Evolutionary conservation across 2,113 vertebrate species (phyloP).

Genomic region (Entelurus aequoreus): DNA sequence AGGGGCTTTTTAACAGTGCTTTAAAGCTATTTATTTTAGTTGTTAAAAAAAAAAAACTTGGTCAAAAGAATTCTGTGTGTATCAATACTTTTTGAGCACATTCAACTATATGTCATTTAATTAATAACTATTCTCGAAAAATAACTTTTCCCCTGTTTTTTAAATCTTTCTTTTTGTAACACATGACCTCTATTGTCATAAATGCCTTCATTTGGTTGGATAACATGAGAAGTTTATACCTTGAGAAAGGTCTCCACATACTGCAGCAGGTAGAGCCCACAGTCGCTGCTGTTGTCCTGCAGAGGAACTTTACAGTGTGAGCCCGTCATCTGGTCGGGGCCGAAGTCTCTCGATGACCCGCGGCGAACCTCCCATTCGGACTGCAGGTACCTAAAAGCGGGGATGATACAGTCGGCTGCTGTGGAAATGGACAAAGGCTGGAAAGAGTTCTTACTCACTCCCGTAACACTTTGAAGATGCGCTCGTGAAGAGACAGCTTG

Average conservation of each 20-base stretch:
- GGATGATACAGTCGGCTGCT: not conserved
- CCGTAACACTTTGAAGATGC: conserved; percentile 84
- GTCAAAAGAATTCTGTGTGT: no score
- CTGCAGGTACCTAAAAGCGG: conserved; percentile 82
- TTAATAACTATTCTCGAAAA: no score
- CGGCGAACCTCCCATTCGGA: conserved; percentile 86
- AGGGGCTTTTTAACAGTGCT: no score
- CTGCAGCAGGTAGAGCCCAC: conserved; percentile 90
- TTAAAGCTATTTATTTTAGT: no score
- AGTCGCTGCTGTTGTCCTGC: conserved; percentile 95
- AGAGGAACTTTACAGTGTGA: conserved; percentile 87
- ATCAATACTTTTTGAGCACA: no score
- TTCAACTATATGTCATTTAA: no score
- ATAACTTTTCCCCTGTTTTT: no score
- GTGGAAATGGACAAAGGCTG: not conserved
- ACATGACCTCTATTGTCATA: no score
- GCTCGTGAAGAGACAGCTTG: conserved; percentile 83
- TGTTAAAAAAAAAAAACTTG: no score
- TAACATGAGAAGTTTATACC: conserved; percentile 61
- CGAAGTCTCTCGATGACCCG: conserved; percentile 78
- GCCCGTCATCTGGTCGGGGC: conserved; percentile 77
- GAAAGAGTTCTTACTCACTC: conserved; percentile 78
- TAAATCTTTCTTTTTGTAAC: no score
- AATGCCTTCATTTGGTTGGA: no score
- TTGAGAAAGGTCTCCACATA: conserved; percentile 93